phyloP scores from a whole-genome alignment of 1,140 invertebrate genomes.

The Ceratitis capitata region DNA sequence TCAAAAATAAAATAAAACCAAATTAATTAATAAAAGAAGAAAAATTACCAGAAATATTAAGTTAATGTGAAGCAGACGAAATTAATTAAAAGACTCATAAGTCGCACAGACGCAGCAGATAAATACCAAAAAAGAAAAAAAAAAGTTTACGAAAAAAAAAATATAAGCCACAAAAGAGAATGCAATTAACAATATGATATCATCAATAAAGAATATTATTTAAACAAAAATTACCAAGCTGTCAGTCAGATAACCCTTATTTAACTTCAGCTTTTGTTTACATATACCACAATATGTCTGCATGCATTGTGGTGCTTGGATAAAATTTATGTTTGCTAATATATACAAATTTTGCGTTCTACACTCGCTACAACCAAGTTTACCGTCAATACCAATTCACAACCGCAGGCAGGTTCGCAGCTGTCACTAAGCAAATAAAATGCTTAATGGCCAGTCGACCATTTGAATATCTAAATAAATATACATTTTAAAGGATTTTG shows the following conservation, averaged over 20 bases:
- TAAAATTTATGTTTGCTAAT: not conserved
- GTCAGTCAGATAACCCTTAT: not conserved
- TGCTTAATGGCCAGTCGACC: not conserved
- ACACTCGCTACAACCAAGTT: too few relatives aligned
- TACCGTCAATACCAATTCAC: not conserved
- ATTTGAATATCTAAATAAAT: not conserved
- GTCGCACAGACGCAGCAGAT: too few relatives aligned
- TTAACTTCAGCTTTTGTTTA: not conserved
- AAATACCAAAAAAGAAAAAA: not conserved
- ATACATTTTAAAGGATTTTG: not conserved
- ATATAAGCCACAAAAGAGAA: too few relatives aligned
- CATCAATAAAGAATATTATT: too few relatives aligned
- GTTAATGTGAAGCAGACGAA: not conserved
- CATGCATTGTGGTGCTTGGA: not conserved
- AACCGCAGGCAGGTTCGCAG: not conserved
- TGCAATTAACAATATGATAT: too few relatives aligned
- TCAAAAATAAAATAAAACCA: not conserved
- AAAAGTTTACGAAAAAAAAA: too few relatives aligned
- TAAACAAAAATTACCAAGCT: not conserved
- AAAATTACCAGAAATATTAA: not conserved
- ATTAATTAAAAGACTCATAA: not conserved
- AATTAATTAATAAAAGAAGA: not conserved
- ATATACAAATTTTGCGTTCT: too few relatives aligned
- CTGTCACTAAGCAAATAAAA: not conserved
- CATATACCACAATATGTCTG: not conserved